A percentile compares a stretch with the other conserved stretches of the same genome.
These are phyloP conservation scores for Notamacropus eugenii DNA, from an alignment of 2,797 vertebrate species.

Conservation along the genomic window DNA sequence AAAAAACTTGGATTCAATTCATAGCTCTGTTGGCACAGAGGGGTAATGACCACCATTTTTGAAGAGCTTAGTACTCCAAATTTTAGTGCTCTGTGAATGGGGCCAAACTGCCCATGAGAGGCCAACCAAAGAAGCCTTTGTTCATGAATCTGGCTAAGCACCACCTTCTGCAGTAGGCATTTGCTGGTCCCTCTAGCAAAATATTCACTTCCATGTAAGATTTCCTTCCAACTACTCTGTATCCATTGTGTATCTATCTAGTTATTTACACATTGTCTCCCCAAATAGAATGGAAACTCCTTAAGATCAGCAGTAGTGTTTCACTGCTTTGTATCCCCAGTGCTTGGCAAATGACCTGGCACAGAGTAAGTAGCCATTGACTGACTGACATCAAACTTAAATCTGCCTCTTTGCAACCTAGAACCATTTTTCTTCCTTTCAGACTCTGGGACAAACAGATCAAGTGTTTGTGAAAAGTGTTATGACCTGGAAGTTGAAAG, in stretches of 20 bases:
- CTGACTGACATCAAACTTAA: not conserved
- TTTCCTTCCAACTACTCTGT: not conserved
- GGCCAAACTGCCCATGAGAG: not conserved
- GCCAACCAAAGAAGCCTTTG: not conserved
- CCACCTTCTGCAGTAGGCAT: not conserved
- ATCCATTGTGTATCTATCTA: not conserved
- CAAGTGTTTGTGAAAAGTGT: not conserved
- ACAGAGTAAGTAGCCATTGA: not conserved
- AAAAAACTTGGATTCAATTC: not conserved
- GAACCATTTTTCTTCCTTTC: not conserved
- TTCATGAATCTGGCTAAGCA: not conserved
- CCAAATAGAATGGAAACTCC: not conserved
- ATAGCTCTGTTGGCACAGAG: not conserved
- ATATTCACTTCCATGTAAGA: not conserved
- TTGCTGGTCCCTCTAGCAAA: not conserved
- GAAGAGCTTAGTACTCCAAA: not conserved
- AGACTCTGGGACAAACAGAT: not conserved
- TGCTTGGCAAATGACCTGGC: not conserved
- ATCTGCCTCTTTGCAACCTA: not conserved
- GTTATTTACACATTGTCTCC: not conserved
- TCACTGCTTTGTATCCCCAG: not conserved
- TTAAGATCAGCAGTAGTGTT: no score
- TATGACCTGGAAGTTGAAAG: not conserved
- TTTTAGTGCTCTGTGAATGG: not conserved
- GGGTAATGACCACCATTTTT: not conserved